A percentile compares a stretch with the other conserved stretches of the same genome.
These are phyloP conservation scores for Piezodorus guildinii DNA, from an alignment of 1,140 invertebrate species.

Conservation along the genomic window DNA sequence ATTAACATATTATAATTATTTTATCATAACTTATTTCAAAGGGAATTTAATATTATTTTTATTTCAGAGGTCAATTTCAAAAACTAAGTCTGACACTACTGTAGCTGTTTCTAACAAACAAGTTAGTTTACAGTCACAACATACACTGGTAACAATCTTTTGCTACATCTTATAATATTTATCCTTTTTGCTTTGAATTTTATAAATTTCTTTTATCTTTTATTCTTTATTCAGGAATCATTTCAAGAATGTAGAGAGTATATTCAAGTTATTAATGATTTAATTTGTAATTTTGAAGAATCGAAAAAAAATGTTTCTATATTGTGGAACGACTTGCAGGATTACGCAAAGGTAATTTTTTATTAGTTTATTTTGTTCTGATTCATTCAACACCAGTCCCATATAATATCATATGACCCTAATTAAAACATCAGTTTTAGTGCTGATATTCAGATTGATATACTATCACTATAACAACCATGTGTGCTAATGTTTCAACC, in stretches of 20 bases:
- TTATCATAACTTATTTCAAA: not conserved
- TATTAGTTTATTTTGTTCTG: not conserved
- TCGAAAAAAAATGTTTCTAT: not conserved
- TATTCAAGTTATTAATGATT: slow-evolving; percentile 4
- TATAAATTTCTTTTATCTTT: not conserved
- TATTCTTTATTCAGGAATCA: not conserved
- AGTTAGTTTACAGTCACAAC: not conserved
- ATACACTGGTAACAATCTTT: not conserved
- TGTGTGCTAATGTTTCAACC: no score
- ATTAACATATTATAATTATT: not conserved
- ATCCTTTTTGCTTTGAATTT: not conserved
- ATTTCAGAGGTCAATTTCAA: not conserved
- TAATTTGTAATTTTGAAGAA: not conserved
- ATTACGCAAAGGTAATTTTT: not conserved
- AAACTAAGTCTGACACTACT: not conserved
- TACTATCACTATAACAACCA: no score
- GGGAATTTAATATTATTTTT: not conserved
- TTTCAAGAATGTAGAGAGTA: slow-evolving; percentile 7
- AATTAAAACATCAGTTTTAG: not conserved
- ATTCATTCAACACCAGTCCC: not conserved
- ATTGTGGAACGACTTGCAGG: not conserved
- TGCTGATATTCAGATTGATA: no score
- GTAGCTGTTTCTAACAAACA: not conserved
- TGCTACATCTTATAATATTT: not conserved
- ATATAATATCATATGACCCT: not conserved